Base-by-base conservation (phyloP, 2,113 vertebrate species). In the Burhinus bistriatus region DNA sequence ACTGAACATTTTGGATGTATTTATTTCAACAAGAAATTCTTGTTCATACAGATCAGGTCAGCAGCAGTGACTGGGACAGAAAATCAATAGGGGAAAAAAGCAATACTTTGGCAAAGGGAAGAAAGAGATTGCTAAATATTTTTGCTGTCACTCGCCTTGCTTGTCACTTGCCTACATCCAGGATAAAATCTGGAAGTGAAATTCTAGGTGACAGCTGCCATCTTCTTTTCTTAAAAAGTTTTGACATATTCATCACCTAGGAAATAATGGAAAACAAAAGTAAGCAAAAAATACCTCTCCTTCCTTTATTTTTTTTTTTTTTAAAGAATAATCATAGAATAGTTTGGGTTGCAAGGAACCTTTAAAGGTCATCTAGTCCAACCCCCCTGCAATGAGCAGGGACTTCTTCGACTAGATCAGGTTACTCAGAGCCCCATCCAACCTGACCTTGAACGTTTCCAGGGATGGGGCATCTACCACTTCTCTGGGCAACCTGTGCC, bases 81-180 rank as follows among this genome's bases (percentile, higher is more conserved):
- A 97, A 95, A 96, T 81, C 89, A 92, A 68, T 64, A 62, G 11
- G 5, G 27, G 32, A 22, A 92, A 84, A 95, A 90, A 92, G 13
- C 45, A 95, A 40, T 71, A 47, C 20, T 86, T 90, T 65, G 49
- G 18, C 49, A 76, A 83, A 90, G 5, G 27, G 21, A 92, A 90
- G 57, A 80, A 83, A 89, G 45, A 85, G 40, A 77, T 70, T 77
- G 36, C 13, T 73, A 87, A 90, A 86, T 62, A 73, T 89, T 94
- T 94, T 90, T 86, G 14, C 42, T 91, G 80, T 75, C 64, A 59
- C 45, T 55, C 3, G 3, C 29, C n/a, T 93, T 69, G 18, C 23
- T 86, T 76, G 58, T 72, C 62, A 58, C 22, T 57, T 82, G 70
- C 22, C 42, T 29, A 78, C 5, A 61, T 11, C 10, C 47, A 78